A percentile compares a stretch with the other conserved stretches of the same genome.
These are phyloP conservation scores for Buceros bicornis DNA, from an alignment of 2,797 vertebrate genomes.

Conservation along the genomic window DNA sequence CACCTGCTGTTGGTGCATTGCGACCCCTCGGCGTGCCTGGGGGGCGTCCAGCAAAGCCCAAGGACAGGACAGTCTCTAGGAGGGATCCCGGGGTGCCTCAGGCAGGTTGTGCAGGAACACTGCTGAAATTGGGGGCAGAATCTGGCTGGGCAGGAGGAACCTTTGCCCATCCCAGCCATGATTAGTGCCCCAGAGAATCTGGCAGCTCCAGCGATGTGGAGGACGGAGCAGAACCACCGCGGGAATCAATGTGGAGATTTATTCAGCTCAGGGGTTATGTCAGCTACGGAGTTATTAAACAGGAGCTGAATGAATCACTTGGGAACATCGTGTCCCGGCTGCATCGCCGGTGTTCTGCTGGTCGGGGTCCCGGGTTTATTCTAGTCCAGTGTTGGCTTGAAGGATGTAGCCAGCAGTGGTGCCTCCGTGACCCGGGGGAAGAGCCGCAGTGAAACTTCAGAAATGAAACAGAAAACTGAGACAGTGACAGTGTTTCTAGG, in stretches of 20 bases:
- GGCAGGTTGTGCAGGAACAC: not conserved
- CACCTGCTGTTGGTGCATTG: not conserved
- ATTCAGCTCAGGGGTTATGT: not conserved
- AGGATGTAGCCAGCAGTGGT: fast-evolving
- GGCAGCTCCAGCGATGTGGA: not conserved
- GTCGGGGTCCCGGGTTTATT: not conserved
- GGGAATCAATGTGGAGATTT: not conserved
- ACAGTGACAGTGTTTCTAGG: not conserved
- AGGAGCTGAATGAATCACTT: constrained; percentile 27
- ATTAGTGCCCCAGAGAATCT: not conserved
- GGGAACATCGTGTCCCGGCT: constrained; percentile 7
- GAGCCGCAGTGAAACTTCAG: not conserved
- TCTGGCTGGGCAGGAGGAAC: not conserved
- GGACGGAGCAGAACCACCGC: not conserved
- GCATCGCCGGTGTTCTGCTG: not conserved
- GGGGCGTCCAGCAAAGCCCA: fast-evolving
- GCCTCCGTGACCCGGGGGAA: not conserved
- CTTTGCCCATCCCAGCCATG: fast-evolving
- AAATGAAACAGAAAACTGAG: not conserved
- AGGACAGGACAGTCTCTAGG: not conserved
- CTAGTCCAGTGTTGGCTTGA: not conserved
- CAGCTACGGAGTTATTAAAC: constrained; percentile 20
- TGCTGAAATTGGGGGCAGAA: fast-evolving
- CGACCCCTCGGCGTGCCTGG: fast-evolving
- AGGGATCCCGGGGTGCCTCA: not conserved